Base-by-base conservation (phyloP, 2,888 invertebrate species). In the Cataglyphis rosenhaueri region DNA sequence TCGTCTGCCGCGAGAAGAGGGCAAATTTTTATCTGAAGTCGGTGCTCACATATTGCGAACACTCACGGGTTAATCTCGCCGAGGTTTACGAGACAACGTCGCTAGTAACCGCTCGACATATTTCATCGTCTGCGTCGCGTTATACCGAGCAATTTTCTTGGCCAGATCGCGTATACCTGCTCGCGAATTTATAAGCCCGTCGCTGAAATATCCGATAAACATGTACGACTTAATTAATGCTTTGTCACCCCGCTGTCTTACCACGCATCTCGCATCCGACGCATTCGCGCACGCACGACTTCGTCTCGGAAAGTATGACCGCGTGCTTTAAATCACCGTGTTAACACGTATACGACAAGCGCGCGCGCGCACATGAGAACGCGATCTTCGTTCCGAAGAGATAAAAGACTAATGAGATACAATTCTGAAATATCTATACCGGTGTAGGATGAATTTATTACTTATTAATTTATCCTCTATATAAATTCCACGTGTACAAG, bases 331-430 rank as follows among this genome's bases (percentile, higher is more conserved):
- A 92, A 92, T 92, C 91, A 92, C 90, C 88, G 87, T 90, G 92
- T 92, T 92, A 92, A 92, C 90, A 87, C 89, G 87, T 86, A 88
- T 82, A 88, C 71, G 68, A 74, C 73, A 68, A 85, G 86, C 86
- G 87, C 90, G 91, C 87, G 87, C 90, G 91, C 89, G 84, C 90
- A 88, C 90, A 90, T 91, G 91, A 88, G 91, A 91, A 91, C 88
- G 89, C 25, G 44, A 32, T 32, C 32, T 9, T 35, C 85, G 32
- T 74, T 41, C 82, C 74, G 83, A 87, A 75, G 84, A 61, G 66
- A 55, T 48, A 29, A 78, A 25, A 59, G 70, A 59, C 68, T 76
- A 76, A 66, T 44, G 52, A 55, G 78, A 38, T 55, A 79, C 59
- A 59, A 44, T 59, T 79, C 59, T 29, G 12, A 61, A 55, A 65